Conservation (phyloP, 1,140 invertebrate genomes). For the Zeugodacus cucurbitae region DNA sequence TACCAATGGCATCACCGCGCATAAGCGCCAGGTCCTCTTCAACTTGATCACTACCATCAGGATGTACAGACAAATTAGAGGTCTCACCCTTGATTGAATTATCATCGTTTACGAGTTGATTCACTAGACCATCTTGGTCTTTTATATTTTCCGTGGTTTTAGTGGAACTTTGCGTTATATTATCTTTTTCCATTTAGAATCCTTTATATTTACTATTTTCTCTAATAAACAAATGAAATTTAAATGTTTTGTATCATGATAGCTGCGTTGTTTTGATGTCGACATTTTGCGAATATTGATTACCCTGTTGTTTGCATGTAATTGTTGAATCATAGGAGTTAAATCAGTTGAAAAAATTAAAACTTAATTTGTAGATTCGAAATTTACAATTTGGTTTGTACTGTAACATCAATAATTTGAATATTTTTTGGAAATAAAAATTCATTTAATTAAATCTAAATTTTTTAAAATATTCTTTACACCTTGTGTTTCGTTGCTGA, state of each 20-base stretch:
- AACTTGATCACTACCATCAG: neutral
- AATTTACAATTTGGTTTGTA: neutral
- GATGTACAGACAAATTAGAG: neutral
- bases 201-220: neutral
- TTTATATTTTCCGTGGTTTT: neutral
- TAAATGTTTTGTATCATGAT: neutral
- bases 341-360: no score
- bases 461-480: no score
- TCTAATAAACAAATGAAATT: neutral
- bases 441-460: no score
- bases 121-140: neutral
- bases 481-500: no score
- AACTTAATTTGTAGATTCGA: no score
- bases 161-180: neutral
- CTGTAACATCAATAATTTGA: neutral
- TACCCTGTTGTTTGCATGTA: no score
- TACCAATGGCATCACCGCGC: constrained; percentile 76
- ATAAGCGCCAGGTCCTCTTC: neutral
- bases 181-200: neutral
- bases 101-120: neutral
- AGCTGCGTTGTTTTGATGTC: no score
- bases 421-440: no score
- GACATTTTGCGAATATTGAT: no score
- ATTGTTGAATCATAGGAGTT: no score
- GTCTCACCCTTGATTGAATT: neutral